Conservation (phyloP, 2,797 vertebrate species). For the Pagetopsis macropterus region DNA sequence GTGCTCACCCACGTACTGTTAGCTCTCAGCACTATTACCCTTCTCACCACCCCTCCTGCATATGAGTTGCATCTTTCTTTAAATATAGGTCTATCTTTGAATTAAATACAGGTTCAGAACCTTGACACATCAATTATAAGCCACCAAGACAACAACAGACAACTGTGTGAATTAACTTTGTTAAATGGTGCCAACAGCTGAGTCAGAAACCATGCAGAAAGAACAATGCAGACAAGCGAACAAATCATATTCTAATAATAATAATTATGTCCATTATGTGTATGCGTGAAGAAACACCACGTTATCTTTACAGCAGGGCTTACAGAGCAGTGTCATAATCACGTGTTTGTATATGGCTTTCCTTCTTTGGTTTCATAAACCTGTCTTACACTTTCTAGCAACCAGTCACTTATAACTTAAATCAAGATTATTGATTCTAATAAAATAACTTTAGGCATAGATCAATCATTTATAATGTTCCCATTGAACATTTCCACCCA, state of each 20-base stretch:
- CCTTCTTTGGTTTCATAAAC: constrained; percentile 81
- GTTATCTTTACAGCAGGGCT: constrained; percentile 38
- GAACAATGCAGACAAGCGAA: constrained; percentile 21
- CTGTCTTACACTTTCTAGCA: constrained; percentile 42
- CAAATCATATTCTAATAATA: constrained; percentile 17
- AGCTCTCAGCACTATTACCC: constrained; percentile 41
- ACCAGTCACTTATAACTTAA: constrained; percentile 38
- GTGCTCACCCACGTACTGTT: constrained; percentile 55
- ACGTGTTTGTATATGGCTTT: constrained; percentile 78
- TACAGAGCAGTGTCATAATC: constrained; percentile 35
- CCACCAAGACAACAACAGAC: constrained; percentile 15
- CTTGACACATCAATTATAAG: constrained; percentile 15
- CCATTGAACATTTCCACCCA: constrained; percentile 30
- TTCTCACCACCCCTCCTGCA: constrained; percentile 17
- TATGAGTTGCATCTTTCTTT: constrained; percentile 20
- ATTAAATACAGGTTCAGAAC: constrained; percentile 31
- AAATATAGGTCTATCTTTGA: constrained; percentile 26
- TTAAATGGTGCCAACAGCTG: constrained; percentile 20
- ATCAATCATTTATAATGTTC: constrained; percentile 35
- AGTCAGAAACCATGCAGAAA: constrained; percentile 49
- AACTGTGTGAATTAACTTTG: constrained; percentile 18
- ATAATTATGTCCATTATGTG: constrained; percentile 29
- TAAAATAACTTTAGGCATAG: constrained; percentile 27
- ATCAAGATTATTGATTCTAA: constrained; percentile 36
- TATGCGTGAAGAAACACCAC: constrained; percentile 20